Conservation (phyloP, 1,140 invertebrate genomes). For the Pemphigus obesinymphae region DNA sequence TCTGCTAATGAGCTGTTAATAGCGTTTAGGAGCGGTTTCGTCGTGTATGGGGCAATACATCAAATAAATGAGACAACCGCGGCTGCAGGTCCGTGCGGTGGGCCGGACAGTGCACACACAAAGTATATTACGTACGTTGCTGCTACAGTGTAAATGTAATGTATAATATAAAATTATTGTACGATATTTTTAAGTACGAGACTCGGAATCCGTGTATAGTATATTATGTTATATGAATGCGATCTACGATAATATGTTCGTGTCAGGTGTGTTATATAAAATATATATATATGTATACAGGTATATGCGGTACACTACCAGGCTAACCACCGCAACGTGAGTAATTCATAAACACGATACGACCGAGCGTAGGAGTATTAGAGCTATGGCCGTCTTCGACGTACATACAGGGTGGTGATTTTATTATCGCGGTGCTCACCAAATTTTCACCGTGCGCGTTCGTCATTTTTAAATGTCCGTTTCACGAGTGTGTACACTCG, state of each 20-base stretch:
- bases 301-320: background rate
- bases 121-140: too few species aligned
- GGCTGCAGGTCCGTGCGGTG: background rate
- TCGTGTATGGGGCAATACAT: constrained; percentile 19
- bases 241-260: background rate
- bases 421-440: too few species aligned
- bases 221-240: background rate
- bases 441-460: too few species aligned
- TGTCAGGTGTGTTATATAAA: background rate
- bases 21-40: constrained; percentile 37
- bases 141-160: background rate
- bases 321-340: background rate
- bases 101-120: too few species aligned
- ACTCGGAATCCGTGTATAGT: background rate
- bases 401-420: too few species aligned
- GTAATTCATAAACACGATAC: background rate
- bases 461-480: too few species aligned
- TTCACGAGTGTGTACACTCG: too few species aligned
- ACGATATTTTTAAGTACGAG: too few species aligned
- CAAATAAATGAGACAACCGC: constrained; percentile 39
- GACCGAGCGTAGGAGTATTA: background rate
- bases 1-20: constrained; percentile 39
- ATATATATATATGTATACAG: too few species aligned
- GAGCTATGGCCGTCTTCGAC: too few species aligned
- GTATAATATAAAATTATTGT: background rate